A percentile compares a stretch with the other conserved stretches of the same genome.
Conservation (phyloP, 2,888 invertebrate genomes). For the Lasioglossum vierecki region DNA sequence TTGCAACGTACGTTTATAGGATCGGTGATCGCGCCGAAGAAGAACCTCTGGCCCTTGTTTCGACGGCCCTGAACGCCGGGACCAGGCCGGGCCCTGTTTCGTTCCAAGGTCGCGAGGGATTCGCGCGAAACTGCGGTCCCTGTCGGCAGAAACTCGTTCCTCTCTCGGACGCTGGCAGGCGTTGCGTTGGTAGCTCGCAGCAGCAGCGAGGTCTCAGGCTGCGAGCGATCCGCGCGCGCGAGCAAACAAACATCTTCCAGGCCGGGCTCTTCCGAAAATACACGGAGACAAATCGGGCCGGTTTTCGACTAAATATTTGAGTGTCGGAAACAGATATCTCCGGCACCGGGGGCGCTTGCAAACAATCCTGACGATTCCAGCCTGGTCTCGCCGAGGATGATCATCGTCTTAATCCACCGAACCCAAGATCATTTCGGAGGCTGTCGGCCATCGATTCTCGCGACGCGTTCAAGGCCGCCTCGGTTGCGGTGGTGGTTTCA, state of each 20-base stretch:
- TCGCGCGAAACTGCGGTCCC: conserved; percentile 47
- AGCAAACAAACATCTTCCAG: conserved; percentile 28
- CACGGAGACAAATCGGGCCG: neutral
- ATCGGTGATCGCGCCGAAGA: neutral
- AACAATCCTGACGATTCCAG: neutral
- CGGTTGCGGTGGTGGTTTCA: neutral
- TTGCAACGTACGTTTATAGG: neutral
- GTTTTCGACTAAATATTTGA: conserved; percentile 21
- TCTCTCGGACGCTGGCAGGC: neutral
- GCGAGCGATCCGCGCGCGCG: neutral
- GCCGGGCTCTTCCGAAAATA: conserved; percentile 6
- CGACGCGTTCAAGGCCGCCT: neutral
- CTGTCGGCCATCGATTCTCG: neutral
- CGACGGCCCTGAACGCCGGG: conserved; percentile 26
- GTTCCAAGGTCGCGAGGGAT: conserved; percentile 47
- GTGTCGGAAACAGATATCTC: neutral
- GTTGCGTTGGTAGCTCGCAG: conserved; percentile 5
- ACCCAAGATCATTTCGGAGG: neutral
- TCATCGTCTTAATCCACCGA: neutral
- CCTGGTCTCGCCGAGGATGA: neutral
- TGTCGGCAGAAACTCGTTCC: conserved; percentile 36
- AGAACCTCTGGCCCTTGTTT: conserved; percentile 17
- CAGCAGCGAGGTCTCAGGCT: neutral
- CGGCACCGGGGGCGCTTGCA: neutral
- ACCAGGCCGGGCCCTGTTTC: conserved; percentile 24